phyloP scores from a whole-genome alignment of 2,113 vertebrate genomes.

The human region GRCh38 chr16:22234501-22235000 shows the following conservation, averaged over 20 bases:
- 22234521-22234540: too few species aligned
- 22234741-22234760: not conserved
- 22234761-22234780: not conserved
- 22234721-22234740: not conserved
- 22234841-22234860: not conserved
- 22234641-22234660: not conserved
- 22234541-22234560: too few species aligned
- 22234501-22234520: too few species aligned
- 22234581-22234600: not conserved
- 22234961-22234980: not conserved
- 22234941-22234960: fast-evolving
- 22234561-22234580: not conserved
- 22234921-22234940: too few species aligned
- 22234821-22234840: not conserved
- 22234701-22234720: not conserved
- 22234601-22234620: not conserved
- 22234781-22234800: not conserved
- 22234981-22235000: not conserved
- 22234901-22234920: not conserved
- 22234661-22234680: not conserved
- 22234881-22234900: not conserved
- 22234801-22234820: not conserved
- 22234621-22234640: not conserved
- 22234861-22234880: not conserved
- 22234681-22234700: not conserved